A percentile compares a stretch with the other conserved stretches of the same genome.
These are phyloP conservation scores for Diorhabda sublineata DNA, from an alignment of 1,140 invertebrate species.

Conservation along the genomic window DNA sequence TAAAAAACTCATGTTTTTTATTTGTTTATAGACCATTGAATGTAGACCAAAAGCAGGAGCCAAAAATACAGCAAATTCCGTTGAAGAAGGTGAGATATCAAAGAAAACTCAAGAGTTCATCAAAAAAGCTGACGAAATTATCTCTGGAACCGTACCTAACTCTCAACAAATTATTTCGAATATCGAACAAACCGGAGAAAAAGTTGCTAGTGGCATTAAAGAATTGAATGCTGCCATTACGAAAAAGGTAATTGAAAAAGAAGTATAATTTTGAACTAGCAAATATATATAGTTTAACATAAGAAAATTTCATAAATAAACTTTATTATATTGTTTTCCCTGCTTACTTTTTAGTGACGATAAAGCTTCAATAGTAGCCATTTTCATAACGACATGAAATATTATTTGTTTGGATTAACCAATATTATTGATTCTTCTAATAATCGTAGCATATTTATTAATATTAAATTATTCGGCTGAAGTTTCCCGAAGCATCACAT, in stretches of 20 bases:
- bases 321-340: too few species aligned
- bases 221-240: conserved; percentile 33
- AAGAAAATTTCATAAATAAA: too few species aligned
- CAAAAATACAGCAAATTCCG: conserved; percentile 26
- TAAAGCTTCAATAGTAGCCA: background rate
- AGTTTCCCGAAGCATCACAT: too few species aligned
- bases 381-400: too few species aligned
- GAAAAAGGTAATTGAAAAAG: conserved; percentile 25
- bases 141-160: conserved; percentile 31
- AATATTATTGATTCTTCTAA: too few species aligned
- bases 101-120: conserved; percentile 28
- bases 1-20: background rate
- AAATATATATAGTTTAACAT: too few species aligned
- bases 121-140: conserved; percentile 27
- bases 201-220: conserved; percentile 32
- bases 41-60: conserved; percentile 20
- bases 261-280: background rate
- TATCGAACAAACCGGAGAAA: conserved; percentile 28
- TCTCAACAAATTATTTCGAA: conserved; percentile 34
- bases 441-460: too few species aligned
- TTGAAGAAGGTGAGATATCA: conserved; percentile 16
- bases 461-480: too few species aligned
- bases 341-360: background rate
- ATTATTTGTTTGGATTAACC: too few species aligned
- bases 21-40: background rate